Conservation (phyloP, 2,888 invertebrate genomes). For the Fragum sueziense region DNA sequence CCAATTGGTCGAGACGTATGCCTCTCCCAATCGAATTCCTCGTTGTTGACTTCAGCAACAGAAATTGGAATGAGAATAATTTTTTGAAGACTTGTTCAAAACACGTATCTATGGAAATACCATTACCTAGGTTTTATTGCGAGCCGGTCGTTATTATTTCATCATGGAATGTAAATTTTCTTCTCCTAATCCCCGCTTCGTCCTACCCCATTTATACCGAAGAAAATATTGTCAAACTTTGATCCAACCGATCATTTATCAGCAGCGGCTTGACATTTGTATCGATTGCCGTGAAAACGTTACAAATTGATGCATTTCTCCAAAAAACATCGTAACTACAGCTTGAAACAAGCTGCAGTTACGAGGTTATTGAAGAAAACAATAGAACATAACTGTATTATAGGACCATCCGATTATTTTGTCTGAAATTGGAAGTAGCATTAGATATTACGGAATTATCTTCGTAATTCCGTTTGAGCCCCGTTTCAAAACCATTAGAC, state of each 20-base stretch:
- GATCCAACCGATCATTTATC: slow-evolving; percentile 53
- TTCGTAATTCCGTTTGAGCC: slow-evolving; percentile 30
- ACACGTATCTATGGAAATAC: not conserved
- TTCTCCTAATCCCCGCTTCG: slow-evolving; percentile 50
- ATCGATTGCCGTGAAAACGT: slow-evolving; percentile 58
- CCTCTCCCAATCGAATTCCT: too few species aligned
- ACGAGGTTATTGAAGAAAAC: too few species aligned
- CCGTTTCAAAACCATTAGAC: slow-evolving; percentile 30
- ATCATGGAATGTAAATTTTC: slow-evolving; percentile 55
- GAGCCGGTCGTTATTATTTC: slow-evolving; percentile 30
- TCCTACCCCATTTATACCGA: slow-evolving; percentile 46
- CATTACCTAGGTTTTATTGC: not conserved
- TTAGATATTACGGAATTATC: slow-evolving; percentile 55
- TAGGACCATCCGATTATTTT: slow-evolving; percentile 52
- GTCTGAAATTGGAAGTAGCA: slow-evolving; percentile 57
- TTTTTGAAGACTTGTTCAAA: too few species aligned
- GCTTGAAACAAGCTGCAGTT: too few species aligned
- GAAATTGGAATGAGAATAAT: too few species aligned
- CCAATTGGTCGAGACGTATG: too few species aligned
- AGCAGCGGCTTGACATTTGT: slow-evolving; percentile 46
- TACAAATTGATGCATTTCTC: too few species aligned
- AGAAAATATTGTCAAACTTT: slow-evolving; percentile 59
- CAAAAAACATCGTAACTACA: too few species aligned
- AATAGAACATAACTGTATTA: slow-evolving; percentile 59
- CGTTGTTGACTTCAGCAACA: too few species aligned